Evolutionary conservation across 2,888 invertebrate species (phyloP).

Genomic region (Drosophila borealis): DNA sequence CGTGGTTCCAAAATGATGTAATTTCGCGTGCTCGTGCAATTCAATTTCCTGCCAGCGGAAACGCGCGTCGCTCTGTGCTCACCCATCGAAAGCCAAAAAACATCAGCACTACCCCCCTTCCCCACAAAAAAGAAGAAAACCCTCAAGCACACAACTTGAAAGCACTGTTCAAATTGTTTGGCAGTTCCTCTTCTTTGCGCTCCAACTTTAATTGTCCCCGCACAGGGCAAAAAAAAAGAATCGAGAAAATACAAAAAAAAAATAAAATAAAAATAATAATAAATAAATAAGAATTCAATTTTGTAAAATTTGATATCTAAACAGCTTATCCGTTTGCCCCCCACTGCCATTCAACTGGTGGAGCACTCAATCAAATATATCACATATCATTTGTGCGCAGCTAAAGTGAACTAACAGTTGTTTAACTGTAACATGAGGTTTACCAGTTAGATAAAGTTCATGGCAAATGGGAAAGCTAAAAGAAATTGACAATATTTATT

Average conservation of each 20-base stretch:
- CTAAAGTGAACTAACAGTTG: background rate
- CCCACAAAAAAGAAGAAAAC: conserved; percentile 1
- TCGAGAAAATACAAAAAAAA: conserved; percentile 7
- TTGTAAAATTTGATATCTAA: conserved; percentile 59
- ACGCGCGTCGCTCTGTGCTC: conserved; percentile 73
- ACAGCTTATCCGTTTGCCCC: conserved; percentile 59
- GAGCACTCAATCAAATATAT: conserved; percentile 54
- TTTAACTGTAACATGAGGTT: conserved; percentile 17
- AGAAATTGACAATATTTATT: too few species aligned
- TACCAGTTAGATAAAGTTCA: background rate
- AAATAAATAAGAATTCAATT: conserved; percentile 67
- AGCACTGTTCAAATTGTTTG: conserved; percentile 62
- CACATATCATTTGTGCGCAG: conserved; percentile 30
- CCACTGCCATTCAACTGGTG: conserved; percentile 25
- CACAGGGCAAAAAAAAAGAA: conserved; percentile 25
- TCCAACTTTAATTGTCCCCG: conserved; percentile 55
- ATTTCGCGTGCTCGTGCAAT: conserved; percentile 83
- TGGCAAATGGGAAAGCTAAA: background rate
- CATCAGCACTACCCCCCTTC: background rate
- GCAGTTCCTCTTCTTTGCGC: conserved; percentile 42
- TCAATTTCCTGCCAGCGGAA: conserved; percentile 83
- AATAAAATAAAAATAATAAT: conserved; percentile 31
- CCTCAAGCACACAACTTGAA: conserved; percentile 36
- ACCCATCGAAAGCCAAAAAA: conserved; percentile 50
- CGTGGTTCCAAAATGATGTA: conserved; percentile 82